Conservation (phyloP, 2,888 invertebrate species). For the Tanypteryx hageni region DNA sequence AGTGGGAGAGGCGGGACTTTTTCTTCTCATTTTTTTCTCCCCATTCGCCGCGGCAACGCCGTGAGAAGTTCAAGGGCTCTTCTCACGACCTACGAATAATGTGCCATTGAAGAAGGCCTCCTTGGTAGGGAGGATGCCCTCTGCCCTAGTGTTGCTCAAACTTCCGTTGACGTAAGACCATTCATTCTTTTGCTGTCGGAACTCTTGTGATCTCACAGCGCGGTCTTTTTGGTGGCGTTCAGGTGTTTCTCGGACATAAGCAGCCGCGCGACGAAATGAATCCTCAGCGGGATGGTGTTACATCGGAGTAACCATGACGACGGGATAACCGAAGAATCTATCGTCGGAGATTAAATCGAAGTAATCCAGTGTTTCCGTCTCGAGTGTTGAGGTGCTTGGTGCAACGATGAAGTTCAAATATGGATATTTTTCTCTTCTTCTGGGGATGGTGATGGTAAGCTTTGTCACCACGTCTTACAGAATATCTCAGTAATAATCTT, state of each 20-base stretch:
- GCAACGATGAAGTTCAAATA: slow-evolving; percentile 8
- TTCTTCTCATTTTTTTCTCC: slow-evolving; percentile 33
- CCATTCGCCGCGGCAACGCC: slow-evolving; percentile 49
- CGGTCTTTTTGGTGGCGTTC: not conserved
- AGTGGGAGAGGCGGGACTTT: slow-evolving; percentile 28
- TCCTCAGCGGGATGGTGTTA: not conserved
- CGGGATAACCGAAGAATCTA: not conserved
- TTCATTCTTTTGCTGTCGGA: not conserved
- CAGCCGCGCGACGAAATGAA: not conserved
- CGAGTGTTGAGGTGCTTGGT: not conserved
- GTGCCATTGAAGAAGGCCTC: slow-evolving; percentile 58
- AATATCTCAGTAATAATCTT: too few species aligned
- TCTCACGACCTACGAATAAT: slow-evolving; percentile 42
- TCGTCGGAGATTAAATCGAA: not conserved
- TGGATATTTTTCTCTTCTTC: slow-evolving; percentile 40
- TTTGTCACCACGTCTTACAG: too few species aligned
- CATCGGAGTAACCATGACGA: slow-evolving; percentile 22
- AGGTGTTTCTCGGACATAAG: slow-evolving; percentile 11
- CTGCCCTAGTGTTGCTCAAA: slow-evolving; percentile 50
- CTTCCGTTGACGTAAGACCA: slow-evolving; percentile 13
- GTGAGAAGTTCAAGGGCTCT: slow-evolving; percentile 43
- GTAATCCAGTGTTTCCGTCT: not conserved
- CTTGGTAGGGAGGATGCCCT: slow-evolving; percentile 17
- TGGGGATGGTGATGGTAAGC: slow-evolving; percentile 35
- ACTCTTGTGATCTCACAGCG: not conserved